Conservation (phyloP, 2,113 vertebrate species). For the Clarias batrachus region DNA sequence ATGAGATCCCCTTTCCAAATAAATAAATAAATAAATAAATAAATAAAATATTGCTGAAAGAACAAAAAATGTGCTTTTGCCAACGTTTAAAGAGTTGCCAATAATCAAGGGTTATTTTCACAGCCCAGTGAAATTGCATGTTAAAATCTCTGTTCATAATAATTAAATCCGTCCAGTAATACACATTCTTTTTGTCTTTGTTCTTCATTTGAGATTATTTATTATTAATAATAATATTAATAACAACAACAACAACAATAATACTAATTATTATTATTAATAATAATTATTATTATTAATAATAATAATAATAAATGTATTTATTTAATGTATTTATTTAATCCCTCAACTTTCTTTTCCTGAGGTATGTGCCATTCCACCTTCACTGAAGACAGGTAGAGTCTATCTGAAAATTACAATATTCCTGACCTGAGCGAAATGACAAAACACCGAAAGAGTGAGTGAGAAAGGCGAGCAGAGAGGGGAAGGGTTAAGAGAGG, state of each 20-base stretch:
- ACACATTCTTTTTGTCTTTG: conserved; percentile 92
- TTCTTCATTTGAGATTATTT: conserved; percentile 75
- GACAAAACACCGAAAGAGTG: conserved; percentile 78
- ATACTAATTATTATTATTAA: background rate
- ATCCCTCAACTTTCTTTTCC: conserved; percentile 96
- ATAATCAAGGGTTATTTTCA: conserved; percentile 99
- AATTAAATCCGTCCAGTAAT: conserved; percentile 99
- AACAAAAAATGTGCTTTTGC: conserved; percentile 63
- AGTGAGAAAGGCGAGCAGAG: background rate
- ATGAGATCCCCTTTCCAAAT: conserved; percentile 54
- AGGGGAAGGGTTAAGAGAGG: conserved; percentile 24
- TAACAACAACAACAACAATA: conserved; percentile 84
- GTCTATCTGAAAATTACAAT: conserved; percentile 99
- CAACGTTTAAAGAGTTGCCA: conserved; percentile 70
- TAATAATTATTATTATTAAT: background rate
- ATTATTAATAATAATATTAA: conserved; percentile 74
- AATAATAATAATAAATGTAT: background rate
- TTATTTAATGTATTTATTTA: conserved; percentile 64
- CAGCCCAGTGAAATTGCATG: conserved; percentile 92
- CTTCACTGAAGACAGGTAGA: conserved; percentile 93
- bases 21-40: conserved; percentile 56
- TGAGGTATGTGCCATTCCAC: conserved; percentile 88
- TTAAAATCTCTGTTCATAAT: conserved; percentile 98
- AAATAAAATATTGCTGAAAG: conserved; percentile 54
- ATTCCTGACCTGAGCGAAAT: conserved; percentile 92